Conservation (phyloP, 92 coral and sea anemone species). For the Epizoanthus fatuus region DNA sequence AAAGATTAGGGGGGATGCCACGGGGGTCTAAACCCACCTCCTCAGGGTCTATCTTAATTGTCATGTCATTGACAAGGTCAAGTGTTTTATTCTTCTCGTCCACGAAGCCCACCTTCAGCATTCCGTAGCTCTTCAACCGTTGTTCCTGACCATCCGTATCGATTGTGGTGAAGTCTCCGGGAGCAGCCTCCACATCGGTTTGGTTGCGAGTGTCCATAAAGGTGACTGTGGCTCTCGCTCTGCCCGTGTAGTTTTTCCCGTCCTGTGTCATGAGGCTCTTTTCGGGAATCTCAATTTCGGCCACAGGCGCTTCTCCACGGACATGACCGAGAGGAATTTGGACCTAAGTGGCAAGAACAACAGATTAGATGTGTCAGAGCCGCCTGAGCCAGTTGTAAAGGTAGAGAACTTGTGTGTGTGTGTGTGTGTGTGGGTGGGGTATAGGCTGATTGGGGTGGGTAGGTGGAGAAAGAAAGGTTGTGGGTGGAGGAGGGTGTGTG, state of each 20-base stretch:
- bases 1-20: slow-evolving; percentile 47
- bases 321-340: slow-evolving; percentile 33
- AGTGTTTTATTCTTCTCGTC: slow-evolving; percentile 56
- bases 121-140: slow-evolving; percentile 67
- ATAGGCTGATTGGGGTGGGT: too few relatives aligned
- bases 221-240: slow-evolving; percentile 49
- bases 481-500: too few relatives aligned
- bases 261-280: slow-evolving; percentile 55
- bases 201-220: slow-evolving; percentile 70
- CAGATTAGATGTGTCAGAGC: too few relatives aligned
- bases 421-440: too few relatives aligned
- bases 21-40: slow-evolving; percentile 40
- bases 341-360: not conserved
- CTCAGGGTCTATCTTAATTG: slow-evolving; percentile 60
- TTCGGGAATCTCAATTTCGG: slow-evolving; percentile 68
- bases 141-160: slow-evolving; percentile 67
- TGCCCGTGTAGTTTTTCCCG: slow-evolving; percentile 60
- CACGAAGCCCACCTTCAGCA: slow-evolving; percentile 63
- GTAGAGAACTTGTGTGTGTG: too few relatives aligned
- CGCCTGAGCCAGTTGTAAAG: too few relatives aligned
- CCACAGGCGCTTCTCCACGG: slow-evolving; percentile 38
- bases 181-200: slow-evolving; percentile 65
- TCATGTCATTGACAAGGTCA: slow-evolving; percentile 45
- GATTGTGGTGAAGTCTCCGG: slow-evolving; percentile 73
- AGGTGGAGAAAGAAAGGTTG: too few relatives aligned